phyloP scores from a whole-genome alignment of 2,797 vertebrate species.

The Anabacerthia variegaticeps region DNA sequence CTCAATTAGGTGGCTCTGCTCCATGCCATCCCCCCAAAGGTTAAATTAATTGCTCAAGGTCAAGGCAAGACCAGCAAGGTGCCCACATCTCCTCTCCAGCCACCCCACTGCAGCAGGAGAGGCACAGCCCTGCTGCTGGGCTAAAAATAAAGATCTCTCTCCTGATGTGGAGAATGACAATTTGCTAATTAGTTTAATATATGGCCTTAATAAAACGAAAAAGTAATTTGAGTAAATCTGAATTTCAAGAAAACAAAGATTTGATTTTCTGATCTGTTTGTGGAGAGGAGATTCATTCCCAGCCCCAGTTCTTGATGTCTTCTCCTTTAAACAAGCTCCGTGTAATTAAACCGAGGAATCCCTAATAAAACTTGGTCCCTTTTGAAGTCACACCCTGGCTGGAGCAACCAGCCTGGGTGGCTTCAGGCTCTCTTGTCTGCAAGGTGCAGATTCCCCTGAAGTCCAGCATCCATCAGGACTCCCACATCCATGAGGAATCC shows the following conservation, averaged over 20 bases:
- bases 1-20: constrained; percentile 56
- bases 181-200: constrained; percentile 73
- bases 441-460: not conserved
- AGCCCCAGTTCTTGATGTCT: constrained; percentile 42
- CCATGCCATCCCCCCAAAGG: not conserved
- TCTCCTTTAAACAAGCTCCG: constrained; percentile 27
- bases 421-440: not conserved
- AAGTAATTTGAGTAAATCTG: constrained; percentile 66
- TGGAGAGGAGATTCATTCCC: constrained; percentile 51
- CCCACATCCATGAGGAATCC: not conserved
- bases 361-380: constrained; percentile 42
- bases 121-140: not conserved
- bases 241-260: constrained; percentile 75
- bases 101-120: not conserved
- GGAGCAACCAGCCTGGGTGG: not conserved
- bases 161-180: constrained; percentile 52
- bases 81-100: not conserved
- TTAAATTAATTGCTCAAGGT: constrained; percentile 54
- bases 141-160: constrained; percentile 38
- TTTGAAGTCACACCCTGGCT: constrained; percentile 17
- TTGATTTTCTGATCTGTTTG: constrained; percentile 68
- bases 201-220: constrained; percentile 69
- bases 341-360: constrained; percentile 63
- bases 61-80: not conserved
- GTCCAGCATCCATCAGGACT: not conserved